phyloP scores from a whole-genome alignment of 2,797 vertebrate genomes.

The Mus minutoides region DNA sequence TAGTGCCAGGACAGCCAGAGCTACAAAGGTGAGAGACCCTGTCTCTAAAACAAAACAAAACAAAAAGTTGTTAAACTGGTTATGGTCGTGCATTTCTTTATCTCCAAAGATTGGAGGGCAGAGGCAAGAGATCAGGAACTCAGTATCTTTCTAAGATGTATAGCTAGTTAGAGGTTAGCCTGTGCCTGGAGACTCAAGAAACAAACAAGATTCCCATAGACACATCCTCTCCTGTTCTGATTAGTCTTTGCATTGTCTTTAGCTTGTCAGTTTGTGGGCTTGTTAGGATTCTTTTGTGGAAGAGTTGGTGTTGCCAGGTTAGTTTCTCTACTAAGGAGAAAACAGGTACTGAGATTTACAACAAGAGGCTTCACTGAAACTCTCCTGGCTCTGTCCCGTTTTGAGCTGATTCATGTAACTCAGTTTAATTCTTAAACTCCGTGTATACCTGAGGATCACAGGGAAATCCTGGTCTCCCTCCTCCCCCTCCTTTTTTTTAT shows the following conservation, averaged over 20 bases:
- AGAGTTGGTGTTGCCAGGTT: neutral
- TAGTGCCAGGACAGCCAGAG: neutral
- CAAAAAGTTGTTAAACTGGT: neutral
- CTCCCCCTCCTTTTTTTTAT: neutral
- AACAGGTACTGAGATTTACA: neutral
- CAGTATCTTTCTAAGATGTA: neutral
- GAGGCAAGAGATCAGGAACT: neutral
- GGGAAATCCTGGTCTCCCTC: neutral
- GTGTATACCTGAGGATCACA: neutral
- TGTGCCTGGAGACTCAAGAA: neutral
- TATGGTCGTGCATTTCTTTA: too few relatives aligned
- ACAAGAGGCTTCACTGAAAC: neutral
- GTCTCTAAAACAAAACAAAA: neutral
- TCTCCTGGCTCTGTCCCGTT: neutral
- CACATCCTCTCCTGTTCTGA: neutral
- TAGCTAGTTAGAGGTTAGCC: neutral
- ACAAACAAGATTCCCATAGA: neutral
- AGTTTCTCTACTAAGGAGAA: neutral
- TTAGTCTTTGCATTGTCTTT: neutral
- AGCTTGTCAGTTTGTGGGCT: neutral
- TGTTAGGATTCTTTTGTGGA: slow-evolving; percentile 26
- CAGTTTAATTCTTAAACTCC: neutral
- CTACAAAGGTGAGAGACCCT: neutral
- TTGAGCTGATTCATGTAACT: neutral
- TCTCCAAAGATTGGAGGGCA: neutral